These are phyloP conservation scores for Beroe forskalii DNA, from an alignment of 37 sponge, comb jelly and placozoan genomes.

Conservation along the genomic window DNA sequence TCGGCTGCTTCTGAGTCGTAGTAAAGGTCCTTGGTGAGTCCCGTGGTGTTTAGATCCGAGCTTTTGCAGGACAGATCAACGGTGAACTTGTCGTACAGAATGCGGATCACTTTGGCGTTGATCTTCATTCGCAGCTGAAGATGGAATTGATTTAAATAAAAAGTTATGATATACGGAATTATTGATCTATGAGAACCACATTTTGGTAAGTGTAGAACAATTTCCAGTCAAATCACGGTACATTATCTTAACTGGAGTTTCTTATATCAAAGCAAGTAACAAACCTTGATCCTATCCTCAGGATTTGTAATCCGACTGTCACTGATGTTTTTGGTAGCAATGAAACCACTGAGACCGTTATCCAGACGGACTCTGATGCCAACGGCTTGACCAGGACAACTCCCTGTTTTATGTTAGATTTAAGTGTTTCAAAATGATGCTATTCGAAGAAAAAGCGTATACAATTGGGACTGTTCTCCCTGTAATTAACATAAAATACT, in stretches of 20 bases:
- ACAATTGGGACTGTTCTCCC: too few relatives aligned
- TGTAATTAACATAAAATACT: too few relatives aligned
- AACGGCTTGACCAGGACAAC: slow-evolving; percentile 93
- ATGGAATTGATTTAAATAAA: background rate
- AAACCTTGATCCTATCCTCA: slow-evolving; percentile 86
- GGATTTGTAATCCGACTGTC: slow-evolving; percentile 76
- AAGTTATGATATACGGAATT: background rate
- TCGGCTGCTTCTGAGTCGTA: slow-evolving; percentile 79
- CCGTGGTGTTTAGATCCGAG: slow-evolving; percentile 75
- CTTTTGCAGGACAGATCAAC: slow-evolving; percentile 89
- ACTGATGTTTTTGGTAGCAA: slow-evolving; percentile 89
- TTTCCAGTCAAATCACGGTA: too few relatives aligned
- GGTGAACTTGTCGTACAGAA: slow-evolving; percentile 79
- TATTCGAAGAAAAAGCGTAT: too few relatives aligned
- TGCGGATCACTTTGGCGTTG: slow-evolving; percentile 58
- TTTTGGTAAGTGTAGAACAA: too few relatives aligned
- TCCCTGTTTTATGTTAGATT: too few relatives aligned
- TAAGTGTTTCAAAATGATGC: too few relatives aligned
- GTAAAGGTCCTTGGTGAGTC: slow-evolving; percentile 80
- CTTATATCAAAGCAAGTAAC: too few relatives aligned
- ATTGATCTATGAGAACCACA: background rate
- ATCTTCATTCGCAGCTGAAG: slow-evolving; percentile 85
- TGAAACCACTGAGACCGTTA: slow-evolving; percentile 91
- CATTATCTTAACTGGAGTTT: too few relatives aligned
- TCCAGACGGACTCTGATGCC: slow-evolving; percentile 84